These are phyloP conservation scores for Apamea epomidion DNA, from an alignment of 2,888 invertebrate species.

Conservation along the genomic window DNA sequence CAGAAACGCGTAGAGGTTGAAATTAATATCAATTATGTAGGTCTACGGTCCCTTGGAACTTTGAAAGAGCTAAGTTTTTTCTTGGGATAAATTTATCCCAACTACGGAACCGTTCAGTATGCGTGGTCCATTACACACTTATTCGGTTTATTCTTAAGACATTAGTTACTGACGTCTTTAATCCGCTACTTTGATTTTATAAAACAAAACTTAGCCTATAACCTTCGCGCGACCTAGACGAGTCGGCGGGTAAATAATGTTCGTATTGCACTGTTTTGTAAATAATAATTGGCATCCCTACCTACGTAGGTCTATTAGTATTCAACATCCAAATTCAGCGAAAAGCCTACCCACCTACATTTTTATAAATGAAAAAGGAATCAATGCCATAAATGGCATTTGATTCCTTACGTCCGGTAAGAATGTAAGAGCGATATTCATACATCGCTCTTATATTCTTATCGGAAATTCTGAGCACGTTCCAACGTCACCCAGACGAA, in stretches of 20 bases:
- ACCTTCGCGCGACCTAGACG: not conserved
- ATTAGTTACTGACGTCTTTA: not conserved
- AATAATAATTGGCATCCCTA: not conserved
- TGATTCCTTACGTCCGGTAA: not conserved
- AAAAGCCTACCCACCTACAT: not conserved
- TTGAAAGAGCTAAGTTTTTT: not conserved
- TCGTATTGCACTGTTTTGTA: no score
- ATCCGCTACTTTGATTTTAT: not conserved
- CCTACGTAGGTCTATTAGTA: slow-evolving; percentile 13
- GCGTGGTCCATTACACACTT: not conserved
- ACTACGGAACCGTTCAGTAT: not conserved
- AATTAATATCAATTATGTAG: not conserved
- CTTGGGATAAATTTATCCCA: not conserved
- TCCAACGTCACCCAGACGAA: not conserved
- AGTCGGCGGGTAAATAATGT: not conserved
- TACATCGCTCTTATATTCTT: no score
- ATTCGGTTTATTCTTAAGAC: not conserved
- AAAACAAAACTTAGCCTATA: not conserved
- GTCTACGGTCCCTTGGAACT: not conserved
- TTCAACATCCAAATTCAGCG: slow-evolving; percentile 2
- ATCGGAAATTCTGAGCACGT: slow-evolving; percentile 22
- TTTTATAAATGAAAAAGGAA: no score
- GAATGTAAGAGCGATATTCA: not conserved
- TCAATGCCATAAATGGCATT: not conserved
- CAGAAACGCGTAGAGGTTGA: not conserved